Conservation (phyloP, 1,140 invertebrate genomes). For the Agrypnia vestita region DNA sequence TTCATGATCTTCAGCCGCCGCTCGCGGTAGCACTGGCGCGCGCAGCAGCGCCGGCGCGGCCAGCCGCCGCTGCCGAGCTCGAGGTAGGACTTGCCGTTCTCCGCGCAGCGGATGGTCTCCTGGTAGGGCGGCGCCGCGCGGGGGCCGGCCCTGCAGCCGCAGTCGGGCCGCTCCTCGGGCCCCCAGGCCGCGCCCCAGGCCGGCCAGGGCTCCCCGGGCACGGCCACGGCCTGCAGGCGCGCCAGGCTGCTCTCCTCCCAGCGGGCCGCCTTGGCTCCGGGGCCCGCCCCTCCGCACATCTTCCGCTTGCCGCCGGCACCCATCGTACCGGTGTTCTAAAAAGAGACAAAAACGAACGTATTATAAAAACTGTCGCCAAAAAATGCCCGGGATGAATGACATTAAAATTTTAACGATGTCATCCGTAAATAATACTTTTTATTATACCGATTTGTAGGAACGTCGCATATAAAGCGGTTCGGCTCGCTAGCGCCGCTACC, state of each 20-base stretch:
- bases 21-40: constrained; percentile 85
- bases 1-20: constrained; percentile 91
- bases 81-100: constrained; percentile 92
- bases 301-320: constrained; percentile 65
- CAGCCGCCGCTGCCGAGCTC: constrained; percentile 87
- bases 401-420: no score
- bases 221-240: constrained; percentile 71
- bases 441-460: no score
- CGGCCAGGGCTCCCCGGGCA: constrained; percentile 65
- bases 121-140: constrained; percentile 75
- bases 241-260: constrained; percentile 73
- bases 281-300: constrained; percentile 64
- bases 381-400: no score
- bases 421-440: no score
- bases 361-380: neutral
- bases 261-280: constrained; percentile 70
- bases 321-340: constrained; percentile 59
- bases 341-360: neutral
- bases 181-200: constrained; percentile 43
- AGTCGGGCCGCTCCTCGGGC: constrained; percentile 63
- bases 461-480: neutral
- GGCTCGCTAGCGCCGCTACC: neutral
- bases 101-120: constrained; percentile 88
- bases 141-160: constrained; percentile 68
- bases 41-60: constrained; percentile 83